Conservation (phyloP, 2,888 invertebrate genomes). For the Drosophila mercatorum region DNA sequence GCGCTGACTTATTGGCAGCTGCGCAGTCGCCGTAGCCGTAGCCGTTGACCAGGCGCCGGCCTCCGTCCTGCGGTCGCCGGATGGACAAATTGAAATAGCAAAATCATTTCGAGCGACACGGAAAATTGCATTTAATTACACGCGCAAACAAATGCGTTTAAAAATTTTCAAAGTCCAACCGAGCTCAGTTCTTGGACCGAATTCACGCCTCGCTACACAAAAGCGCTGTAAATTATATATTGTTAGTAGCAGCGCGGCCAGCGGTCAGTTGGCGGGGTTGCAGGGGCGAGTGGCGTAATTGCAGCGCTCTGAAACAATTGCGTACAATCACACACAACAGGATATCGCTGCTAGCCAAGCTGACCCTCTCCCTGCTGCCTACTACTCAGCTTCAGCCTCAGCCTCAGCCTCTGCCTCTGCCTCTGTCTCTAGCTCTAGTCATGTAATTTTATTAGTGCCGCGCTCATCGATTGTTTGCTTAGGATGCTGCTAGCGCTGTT, state of each 20-base stretch:
- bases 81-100: constrained; percentile 72
- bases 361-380: background rate
- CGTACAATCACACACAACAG: constrained; percentile 51
- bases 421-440: background rate
- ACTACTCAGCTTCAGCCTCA: background rate
- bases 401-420: background rate
- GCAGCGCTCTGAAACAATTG: constrained; percentile 65
- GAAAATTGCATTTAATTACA: constrained; percentile 72
- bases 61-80: constrained; percentile 58
- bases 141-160: constrained; percentile 72
- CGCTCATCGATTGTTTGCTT: constrained; percentile 61
- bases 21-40: constrained; percentile 40
- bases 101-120: constrained; percentile 58
- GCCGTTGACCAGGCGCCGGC: constrained; percentile 10
- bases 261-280: constrained; percentile 7
- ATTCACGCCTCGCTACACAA: constrained; percentile 80
- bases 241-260: constrained; percentile 63
- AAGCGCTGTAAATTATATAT: constrained; percentile 77
- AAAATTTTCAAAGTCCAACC: constrained; percentile 39
- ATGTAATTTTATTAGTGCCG: constrained; percentile 55
- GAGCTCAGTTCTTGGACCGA: constrained; percentile 29
- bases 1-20: constrained; percentile 73
- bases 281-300: constrained; percentile 52
- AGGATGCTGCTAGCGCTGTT: constrained; percentile 56
- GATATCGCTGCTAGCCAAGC: constrained; percentile 3